Evolutionary conservation across 2,888 invertebrate genomes (phyloP).

Genomic region (Lagria hirta): DNA sequence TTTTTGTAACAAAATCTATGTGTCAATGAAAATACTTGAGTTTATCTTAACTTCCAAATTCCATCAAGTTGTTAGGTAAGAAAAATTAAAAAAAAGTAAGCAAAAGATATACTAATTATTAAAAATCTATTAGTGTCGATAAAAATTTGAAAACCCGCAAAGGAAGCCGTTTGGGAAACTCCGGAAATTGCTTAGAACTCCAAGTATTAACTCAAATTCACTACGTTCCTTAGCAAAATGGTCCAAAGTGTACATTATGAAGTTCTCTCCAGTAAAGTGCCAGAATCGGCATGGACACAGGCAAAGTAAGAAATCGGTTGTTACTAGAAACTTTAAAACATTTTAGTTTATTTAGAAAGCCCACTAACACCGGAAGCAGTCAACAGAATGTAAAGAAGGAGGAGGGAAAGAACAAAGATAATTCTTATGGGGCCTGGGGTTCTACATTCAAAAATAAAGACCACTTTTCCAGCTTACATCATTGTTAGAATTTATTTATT

Average conservation of each 20-base stretch:
- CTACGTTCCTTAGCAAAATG: slow-evolving; percentile 76
- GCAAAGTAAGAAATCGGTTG: slow-evolving; percentile 39
- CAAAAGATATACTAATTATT: not conserved
- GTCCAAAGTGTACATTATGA: slow-evolving; percentile 46
- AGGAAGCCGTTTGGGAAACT: slow-evolving; percentile 82
- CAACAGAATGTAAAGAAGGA: slow-evolving; percentile 50
- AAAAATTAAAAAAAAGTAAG: slow-evolving; percentile 6
- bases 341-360: slow-evolving; percentile 2
- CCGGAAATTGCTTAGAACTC: slow-evolving; percentile 82
- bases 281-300: slow-evolving; percentile 37
- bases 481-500: too few species aligned
- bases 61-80: slow-evolving; percentile 52
- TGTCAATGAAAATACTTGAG: slow-evolving; percentile 54
- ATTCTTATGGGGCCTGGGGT: slow-evolving; percentile 67
- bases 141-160: slow-evolving; percentile 80
- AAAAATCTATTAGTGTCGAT: slow-evolving; percentile 65
- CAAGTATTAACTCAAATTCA: slow-evolving; percentile 80
- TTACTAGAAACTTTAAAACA: not conserved
- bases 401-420: slow-evolving; percentile 46
- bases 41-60: slow-evolving; percentile 49
- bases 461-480: slow-evolving; percentile 72
- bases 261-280: slow-evolving; percentile 28
- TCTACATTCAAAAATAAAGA: slow-evolving; percentile 73
- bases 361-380: slow-evolving; percentile 36
- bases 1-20: too few species aligned